Percentiles rank a stretch among this genome's conserved stretches.
Evolutionary conservation across 1,140 invertebrate genomes (phyloP).

Genomic region (Holotrichia oblita): DNA sequence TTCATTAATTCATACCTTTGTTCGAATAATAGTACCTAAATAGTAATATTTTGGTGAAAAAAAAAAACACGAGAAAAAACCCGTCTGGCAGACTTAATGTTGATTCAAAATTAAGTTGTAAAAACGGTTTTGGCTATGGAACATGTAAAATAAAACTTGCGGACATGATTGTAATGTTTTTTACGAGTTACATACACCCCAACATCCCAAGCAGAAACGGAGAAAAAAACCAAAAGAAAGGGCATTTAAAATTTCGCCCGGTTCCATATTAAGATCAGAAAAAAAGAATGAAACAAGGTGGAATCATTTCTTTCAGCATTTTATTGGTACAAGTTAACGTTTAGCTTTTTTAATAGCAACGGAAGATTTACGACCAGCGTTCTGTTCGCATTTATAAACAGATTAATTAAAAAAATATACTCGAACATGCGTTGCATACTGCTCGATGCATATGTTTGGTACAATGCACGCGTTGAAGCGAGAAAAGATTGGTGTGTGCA

Average conservation of each 20-base stretch:
- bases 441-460: background rate
- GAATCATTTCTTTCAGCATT: constrained; percentile 23
- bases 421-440: background rate
- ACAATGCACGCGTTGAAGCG: constrained; percentile 7
- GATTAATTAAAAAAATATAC: constrained; percentile 36
- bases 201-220: background rate
- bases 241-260: constrained; percentile 25
- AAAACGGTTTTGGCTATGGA: background rate
- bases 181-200: constrained; percentile 21
- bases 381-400: constrained; percentile 32
- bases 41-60: too few species aligned
- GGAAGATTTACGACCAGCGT: constrained; percentile 15
- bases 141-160: background rate
- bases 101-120: too few species aligned
- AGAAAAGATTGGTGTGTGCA: background rate
- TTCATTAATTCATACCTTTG: too few species aligned
- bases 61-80: too few species aligned
- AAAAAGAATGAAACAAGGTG: background rate
- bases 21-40: too few species aligned
- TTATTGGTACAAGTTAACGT: constrained; percentile 36
- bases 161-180: background rate
- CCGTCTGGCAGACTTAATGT: too few species aligned
- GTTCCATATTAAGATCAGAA: constrained; percentile 13
- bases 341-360: constrained; percentile 28
- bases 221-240: background rate